Conservation (phyloP, 2,113 vertebrate species). For the Thryonomys swinderianus region DNA sequence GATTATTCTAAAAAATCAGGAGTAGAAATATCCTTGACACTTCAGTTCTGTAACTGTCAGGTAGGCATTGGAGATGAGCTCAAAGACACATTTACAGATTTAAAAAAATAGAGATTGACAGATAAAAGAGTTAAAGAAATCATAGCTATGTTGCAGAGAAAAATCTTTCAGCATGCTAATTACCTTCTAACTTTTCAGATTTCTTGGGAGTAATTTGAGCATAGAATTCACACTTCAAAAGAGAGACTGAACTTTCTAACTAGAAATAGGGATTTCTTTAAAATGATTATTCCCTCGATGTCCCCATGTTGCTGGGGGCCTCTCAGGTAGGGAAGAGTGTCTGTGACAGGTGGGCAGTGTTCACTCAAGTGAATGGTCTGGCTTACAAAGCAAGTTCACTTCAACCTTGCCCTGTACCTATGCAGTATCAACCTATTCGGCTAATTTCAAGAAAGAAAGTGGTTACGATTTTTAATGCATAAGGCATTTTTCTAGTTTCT, state of each 20-base stretch:
- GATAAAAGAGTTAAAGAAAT: conserved; percentile 55
- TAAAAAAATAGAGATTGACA: conserved; percentile 65
- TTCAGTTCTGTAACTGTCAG: conserved; percentile 38
- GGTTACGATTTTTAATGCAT: not conserved
- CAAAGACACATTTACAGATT: conserved; percentile 41
- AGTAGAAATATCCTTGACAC: conserved; percentile 12
- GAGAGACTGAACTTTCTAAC: not conserved
- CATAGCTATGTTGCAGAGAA: not conserved
- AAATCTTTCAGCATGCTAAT: conserved; percentile 31
- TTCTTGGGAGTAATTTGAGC: not conserved
- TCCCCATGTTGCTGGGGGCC: not conserved
- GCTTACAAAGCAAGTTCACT: not conserved
- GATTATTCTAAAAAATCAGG: conserved; percentile 20
- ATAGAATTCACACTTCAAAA: conserved; percentile 2
- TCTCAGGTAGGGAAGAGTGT: not conserved
- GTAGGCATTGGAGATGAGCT: conserved; percentile 12
- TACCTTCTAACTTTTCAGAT: conserved; percentile 56
- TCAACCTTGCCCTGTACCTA: not conserved
- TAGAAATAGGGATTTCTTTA: not conserved
- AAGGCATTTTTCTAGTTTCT: not conserved
- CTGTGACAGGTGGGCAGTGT: not conserved
- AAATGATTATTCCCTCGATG: not conserved
- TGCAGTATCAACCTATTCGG: not conserved
- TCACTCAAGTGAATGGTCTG: not conserved
- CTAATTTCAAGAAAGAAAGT: conserved; percentile 20